These are phyloP conservation scores for Oceanites oceanicus DNA, from an alignment of 2,113 vertebrate species.

Conservation along the genomic window DNA sequence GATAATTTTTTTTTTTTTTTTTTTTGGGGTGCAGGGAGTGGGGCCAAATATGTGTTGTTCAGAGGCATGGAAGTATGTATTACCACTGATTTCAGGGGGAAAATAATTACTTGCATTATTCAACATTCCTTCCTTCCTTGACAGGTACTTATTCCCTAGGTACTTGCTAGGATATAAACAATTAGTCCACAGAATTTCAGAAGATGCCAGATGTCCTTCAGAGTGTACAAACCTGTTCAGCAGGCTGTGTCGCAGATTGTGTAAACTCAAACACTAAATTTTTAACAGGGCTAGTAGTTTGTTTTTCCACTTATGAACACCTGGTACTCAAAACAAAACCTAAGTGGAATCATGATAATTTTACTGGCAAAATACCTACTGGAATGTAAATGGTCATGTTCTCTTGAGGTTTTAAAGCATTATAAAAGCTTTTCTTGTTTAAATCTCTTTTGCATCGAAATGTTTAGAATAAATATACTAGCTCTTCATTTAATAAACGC, in stretches of 20 bases:
- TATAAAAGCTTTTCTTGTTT: neutral
- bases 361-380: neutral
- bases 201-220: neutral
- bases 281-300: neutral
- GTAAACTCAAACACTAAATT: slow-evolving; percentile 5
- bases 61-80: neutral
- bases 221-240: slow-evolving; percentile 50
- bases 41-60: neutral
- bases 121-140: neutral
- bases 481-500: neutral
- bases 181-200: neutral
- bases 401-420: neutral
- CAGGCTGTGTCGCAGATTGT: slow-evolving; percentile 14
- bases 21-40: accelerated
- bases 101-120: neutral
- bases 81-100: neutral
- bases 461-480: neutral
- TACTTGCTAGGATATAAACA: neutral
- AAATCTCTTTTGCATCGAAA: neutral
- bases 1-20: neutral
- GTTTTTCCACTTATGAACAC: slow-evolving; percentile 6
- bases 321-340: slow-evolving; percentile 13
- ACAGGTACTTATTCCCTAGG: neutral
- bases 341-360: neutral
- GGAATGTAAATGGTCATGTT: neutral